Evolutionary conservation across 1,140 invertebrate species (phyloP), one percentile per base, ranked within the genome.

Genomic region (Orius laevigatus): DNA sequence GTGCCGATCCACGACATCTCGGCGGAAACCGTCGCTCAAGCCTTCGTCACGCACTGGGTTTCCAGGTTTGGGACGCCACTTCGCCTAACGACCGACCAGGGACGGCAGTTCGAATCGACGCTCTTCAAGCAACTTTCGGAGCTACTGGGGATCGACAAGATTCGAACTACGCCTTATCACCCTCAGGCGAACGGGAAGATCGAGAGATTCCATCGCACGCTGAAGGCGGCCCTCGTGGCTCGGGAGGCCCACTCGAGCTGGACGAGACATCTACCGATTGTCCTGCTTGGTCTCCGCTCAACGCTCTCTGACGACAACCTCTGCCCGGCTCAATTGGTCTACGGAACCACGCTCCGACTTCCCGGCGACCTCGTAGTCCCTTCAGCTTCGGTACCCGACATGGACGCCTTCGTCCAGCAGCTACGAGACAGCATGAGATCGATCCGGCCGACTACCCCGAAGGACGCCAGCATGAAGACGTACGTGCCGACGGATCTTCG

Each of bases 1-100:
- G 49, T 64, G 12, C 68, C 67, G 2, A 25, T 69, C 0, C 12
- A 46, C 11, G 62, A 70, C 19, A 66, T 64, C 1, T 54, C 58
- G 5, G 63, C 65, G 6, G 55, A 61, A 31, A 59, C 59, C 5
- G 57, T 66, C 1, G 57, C 59, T 1, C 20, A 49, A 15, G 55
- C 59, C 3, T 55, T 71, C 15, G 51, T 60, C 16, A 46, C 42
- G n/a, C 46, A 40, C 10, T 61, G 59, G 63, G 56, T 65, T 3
- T 51, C 57, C 11, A 32, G 58, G 9, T 65, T 60, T 49, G 61
- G 63, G 6, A 50, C 52, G 1, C 61, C 60, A 8, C 36, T 41
- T 1, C 48, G 33, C 2, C 55, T 64, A 5, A 63, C 59, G 0
- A 57, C 52, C 0, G 62, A 65, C 47, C 56, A 58, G 51, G 60